Evolutionary conservation across 2,797 vertebrate genomes (phyloP), one percentile per base, ranked within the genome.

Genomic region (Saxicola maurus): DNA sequence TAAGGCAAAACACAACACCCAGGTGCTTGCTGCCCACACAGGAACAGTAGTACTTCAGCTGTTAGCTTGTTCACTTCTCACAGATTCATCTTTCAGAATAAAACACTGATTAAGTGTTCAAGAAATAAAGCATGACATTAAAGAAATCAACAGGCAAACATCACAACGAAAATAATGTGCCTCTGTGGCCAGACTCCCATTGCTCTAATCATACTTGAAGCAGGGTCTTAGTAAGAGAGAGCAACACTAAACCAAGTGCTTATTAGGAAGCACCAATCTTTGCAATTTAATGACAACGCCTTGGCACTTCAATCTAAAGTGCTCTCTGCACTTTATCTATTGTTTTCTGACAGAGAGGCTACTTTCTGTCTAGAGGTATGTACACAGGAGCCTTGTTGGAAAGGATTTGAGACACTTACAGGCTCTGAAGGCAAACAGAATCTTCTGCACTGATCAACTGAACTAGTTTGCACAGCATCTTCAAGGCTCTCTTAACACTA

Each of bases 401-500:
- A 85, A 82, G 31, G 48, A 38, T 55, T 1, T 33, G 9, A 82
- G 61, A 56, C 0, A 1, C 17, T 66, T 69, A 55, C 1, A 8
- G 38, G 43, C n/a, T 81, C 23, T 2, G 2, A 25, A 72, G 33
- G 72, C 51, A 89, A 87, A 57, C 9, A 68, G 49, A 42, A 78
- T 49, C 82, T 77, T 49, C 51, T 73, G 6, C 57, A 45, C 0
- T 13, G 25, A 84, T 76, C 72, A 82, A 25, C 3, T 61, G 30
- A 88, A 65, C 42, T 19, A 51, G 61, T 46, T 65, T 62, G 46
- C 21, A 15, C 38, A 72, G 68, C 51, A 49, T 42, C 69, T 86
- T 88, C 72, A 59, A n/a, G 37, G 88, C 30, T 65, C 53, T 89
- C 73, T 60, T 33, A 86, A 75, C 18, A 33, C 23, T 45, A 56